Evolutionary conservation across 2,797 vertebrate species (phyloP), one percentile per base, ranked within the genome.

Genomic region (Catostomus latipinnis): DNA sequence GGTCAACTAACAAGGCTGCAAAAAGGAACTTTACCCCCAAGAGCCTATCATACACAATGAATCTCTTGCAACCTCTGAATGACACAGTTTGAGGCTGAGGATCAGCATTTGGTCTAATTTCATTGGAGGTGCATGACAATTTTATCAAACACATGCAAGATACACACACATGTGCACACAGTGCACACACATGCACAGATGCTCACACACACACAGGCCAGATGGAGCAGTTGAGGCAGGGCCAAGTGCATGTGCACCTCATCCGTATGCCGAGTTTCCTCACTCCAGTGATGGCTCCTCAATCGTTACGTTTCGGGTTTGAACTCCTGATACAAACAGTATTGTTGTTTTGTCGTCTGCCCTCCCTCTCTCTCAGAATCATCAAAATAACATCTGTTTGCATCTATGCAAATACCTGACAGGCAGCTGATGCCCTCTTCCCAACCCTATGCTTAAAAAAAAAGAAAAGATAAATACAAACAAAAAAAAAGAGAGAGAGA

Each of bases 381-480:
- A 91, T 92, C 91, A 93, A 91, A 93, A 93, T 92, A 93, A 94
- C 94, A 94, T 94, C 94, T 94, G 93, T 89, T 89, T 88, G 85
- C 88, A 78, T 90, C 86, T 85, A 88, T 86, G 88, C 89, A 90
- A 87, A 91, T 92, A 93, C 92, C 92, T 92, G 92, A 92, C 88
- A 82, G 86, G 87, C 93, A 94, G 91, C 91, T 93, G 93, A 92
- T 86, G 90, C 90, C 71, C 83, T 56, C 56, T 60, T 69, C 57
- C 43, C 56, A 65, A 74, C 62, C 11, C 81, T 70, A 13, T 63
- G 50, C 66, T 74, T 65, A 68, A 86, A 87, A 90, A 87, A 78
- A 87, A 87, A 46, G 43, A 16, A 7, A 68, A 74, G 60, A 58
- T 18, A 50, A 60, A 12, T 34, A 74, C 45, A 46, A 69, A 49